A percentile compares a stretch with the other conserved stretches of the same genome.
Evolutionary conservation across 2,888 invertebrate genomes (phyloP).

Genomic region (Pteria penguin): DNA sequence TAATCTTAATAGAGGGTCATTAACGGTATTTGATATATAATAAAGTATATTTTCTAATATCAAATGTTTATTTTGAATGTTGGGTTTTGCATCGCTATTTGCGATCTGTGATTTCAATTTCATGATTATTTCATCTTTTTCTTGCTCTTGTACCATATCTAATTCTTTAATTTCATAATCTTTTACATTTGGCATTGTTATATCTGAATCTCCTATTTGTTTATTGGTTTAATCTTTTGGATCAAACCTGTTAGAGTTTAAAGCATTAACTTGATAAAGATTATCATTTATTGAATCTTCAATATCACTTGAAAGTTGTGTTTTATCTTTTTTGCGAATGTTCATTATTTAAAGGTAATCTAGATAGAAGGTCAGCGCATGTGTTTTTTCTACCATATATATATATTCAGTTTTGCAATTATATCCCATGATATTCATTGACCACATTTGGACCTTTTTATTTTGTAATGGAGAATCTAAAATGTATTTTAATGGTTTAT

Average conservation of each 20-base stretch:
- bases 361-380: too few relatives aligned
- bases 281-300: too few relatives aligned
- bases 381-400: too few relatives aligned
- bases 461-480: too few relatives aligned
- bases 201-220: neutral
- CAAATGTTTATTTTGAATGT: slow-evolving; percentile 1
- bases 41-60: slow-evolving; percentile 27
- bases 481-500: too few relatives aligned
- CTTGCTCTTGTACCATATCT: slow-evolving; percentile 31
- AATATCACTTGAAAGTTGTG: too few relatives aligned
- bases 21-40: slow-evolving; percentile 26
- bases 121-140: slow-evolving; percentile 2
- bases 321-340: too few relatives aligned
- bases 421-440: too few relatives aligned
- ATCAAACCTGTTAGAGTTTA: neutral
- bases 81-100: slow-evolving; percentile 5
- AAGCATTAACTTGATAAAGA: neutral
- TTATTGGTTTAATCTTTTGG: neutral
- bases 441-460: too few relatives aligned
- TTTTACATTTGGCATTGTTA: neutral
- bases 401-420: too few relatives aligned
- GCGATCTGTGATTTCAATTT: neutral
- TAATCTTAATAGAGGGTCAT: slow-evolving; percentile 20
- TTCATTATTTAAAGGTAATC: too few relatives aligned
- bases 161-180: neutral